phyloP scores from a whole-genome alignment of 2,888 invertebrate species.

The Leucoptera coffeella region DNA sequence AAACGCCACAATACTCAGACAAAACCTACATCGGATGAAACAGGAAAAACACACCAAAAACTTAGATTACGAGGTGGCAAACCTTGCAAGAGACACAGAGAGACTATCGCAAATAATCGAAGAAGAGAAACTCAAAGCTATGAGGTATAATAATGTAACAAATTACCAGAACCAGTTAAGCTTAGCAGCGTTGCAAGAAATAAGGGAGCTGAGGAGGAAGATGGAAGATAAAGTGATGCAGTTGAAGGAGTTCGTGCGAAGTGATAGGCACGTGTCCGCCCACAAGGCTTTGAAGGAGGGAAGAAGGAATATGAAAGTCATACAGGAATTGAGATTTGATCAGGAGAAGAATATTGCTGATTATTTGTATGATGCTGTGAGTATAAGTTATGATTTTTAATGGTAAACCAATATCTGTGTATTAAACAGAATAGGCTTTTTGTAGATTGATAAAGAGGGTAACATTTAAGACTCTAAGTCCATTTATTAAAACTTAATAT shows the following conservation, averaged over 20 bases:
- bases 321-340: constrained; percentile 26
- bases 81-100: constrained; percentile 27
- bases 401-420: too few species aligned
- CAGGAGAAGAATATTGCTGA: constrained; percentile 28
- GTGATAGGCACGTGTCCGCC: constrained; percentile 35
- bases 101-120: constrained; percentile 24
- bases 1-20: constrained; percentile 26
- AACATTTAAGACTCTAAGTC: too few species aligned
- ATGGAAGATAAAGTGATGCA: constrained; percentile 30
- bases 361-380: constrained; percentile 33
- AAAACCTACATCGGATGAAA: constrained; percentile 11
- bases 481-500: too few species aligned
- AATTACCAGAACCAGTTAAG: too few species aligned
- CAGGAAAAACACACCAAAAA: constrained; percentile 14
- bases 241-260: constrained; percentile 40
- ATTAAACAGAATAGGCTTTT: too few species aligned
- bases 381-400: too few species aligned
- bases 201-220: constrained; percentile 20
- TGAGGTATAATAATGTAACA: constrained; percentile 16
- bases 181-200: constrained; percentile 20
- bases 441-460: too few species aligned
- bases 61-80: constrained; percentile 19
- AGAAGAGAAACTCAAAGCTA: constrained; percentile 18
- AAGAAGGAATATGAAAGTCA: constrained; percentile 24
- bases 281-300: constrained; percentile 41